A percentile compares a stretch with the other conserved stretches of the same genome.
These are phyloP conservation scores for Xiphophorus maculatus DNA, from an alignment of 2,113 vertebrate species.

Conservation along the genomic window DNA sequence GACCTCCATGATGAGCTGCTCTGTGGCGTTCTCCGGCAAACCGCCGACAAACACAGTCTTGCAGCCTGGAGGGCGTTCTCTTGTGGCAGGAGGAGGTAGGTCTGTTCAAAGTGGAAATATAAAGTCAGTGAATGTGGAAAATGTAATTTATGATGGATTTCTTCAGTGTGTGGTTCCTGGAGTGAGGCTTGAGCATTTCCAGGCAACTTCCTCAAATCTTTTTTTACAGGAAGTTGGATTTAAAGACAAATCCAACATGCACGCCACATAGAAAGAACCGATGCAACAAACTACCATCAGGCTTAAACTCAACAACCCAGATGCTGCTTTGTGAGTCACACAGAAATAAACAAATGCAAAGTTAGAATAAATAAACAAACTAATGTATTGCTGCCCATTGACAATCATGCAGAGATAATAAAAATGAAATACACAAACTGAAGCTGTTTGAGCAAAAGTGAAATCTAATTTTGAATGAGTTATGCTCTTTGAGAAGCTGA, in stretches of 20 bases:
- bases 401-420: slow-evolving; percentile 9
- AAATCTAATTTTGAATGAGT: slow-evolving; percentile 10
- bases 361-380: background rate
- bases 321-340: background rate
- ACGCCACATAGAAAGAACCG: background rate
- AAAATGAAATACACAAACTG: slow-evolving; percentile 5
- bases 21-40: slow-evolving; percentile 89
- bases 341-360: background rate
- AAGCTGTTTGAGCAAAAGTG: background rate
- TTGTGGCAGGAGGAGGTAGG: slow-evolving; percentile 91
- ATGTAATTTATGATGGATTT: background rate
- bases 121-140: background rate
- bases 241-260: background rate
- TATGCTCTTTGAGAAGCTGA: slow-evolving; percentile 13
- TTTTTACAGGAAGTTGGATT: background rate
- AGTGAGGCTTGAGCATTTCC: background rate
- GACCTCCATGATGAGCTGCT: slow-evolving; percentile 93
- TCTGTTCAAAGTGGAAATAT: slow-evolving; percentile 74
- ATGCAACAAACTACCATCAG: background rate
- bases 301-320: background rate
- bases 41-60: slow-evolving; percentile 97
- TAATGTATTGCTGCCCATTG: background rate
- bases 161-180: background rate
- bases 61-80: slow-evolving; percentile 94
- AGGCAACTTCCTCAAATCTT: background rate